Evolutionary conservation across 2,888 invertebrate species (phyloP), one percentile per base, ranked within the genome.

Genomic region (Eupsilia transversa): DNA sequence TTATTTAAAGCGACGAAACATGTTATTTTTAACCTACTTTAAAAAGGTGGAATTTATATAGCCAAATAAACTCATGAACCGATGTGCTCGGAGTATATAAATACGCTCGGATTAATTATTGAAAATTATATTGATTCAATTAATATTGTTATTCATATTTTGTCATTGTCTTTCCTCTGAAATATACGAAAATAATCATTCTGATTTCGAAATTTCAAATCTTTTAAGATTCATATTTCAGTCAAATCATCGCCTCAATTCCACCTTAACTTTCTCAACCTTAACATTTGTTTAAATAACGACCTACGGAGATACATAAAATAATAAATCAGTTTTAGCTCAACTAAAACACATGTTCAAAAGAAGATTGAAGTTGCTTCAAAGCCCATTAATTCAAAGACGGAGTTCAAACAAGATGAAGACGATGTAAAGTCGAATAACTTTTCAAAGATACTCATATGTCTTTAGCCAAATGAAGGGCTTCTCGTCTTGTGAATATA

Each of bases 391-490:
- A 84, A 86, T 78, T 84, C 78, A 78, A 74, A 85, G 73, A 65
- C 71, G 64, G 38, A 85, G 84, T 81, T 86, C 74, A 81, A 81
- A 78, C 84, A 86, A 81, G 82, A 75, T 75, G 77, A 38, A 70
- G 64, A 41, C 63, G 86, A 70, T 68, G 75, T 84, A 64, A 86
- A 84, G 86, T 84, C 77, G 73, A 77, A 81, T 76, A 81, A 85
- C 72, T 85, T 81, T 74, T 73, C 76, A 76, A 74, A 86, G 77
- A 85, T 73, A 77, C 85, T 84, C 75, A 76, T 65, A 52, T 84
- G 85, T 81, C 77, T 86, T 85, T 75, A 82, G 73, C 68, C 54
- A 82, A 74, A 86, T 86, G 69, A 84, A 84, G 87, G 82, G 75
- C 72, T 86, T 86, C 70, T 74, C 77, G 85, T 79, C 74, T 75